Evolutionary conservation across 2,797 vertebrate species (phyloP).

Genomic region (Uromys caudimaculatus): DNA sequence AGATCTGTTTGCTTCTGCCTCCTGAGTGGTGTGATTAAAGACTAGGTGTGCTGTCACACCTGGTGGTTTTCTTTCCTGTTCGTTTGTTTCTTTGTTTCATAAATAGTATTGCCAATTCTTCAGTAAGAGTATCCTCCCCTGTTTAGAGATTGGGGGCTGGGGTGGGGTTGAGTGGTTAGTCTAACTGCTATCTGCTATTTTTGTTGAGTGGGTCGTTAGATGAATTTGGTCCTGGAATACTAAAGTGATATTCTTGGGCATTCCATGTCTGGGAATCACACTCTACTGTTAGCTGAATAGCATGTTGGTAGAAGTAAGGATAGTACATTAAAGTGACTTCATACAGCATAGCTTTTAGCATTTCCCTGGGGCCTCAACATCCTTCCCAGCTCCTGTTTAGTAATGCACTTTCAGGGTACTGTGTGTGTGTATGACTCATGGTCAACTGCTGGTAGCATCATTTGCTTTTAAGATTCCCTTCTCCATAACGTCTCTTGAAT

Average conservation of each 20-base stretch:
- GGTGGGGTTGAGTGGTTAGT: background rate
- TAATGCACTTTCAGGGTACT: background rate
- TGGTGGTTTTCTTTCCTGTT: background rate
- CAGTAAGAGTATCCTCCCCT: background rate
- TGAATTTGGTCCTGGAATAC: constrained; percentile 20
- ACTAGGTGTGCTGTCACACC: background rate
- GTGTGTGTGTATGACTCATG: background rate
- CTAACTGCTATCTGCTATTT: background rate
- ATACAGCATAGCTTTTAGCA: background rate
- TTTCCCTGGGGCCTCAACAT: background rate
- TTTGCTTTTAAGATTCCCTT: background rate
- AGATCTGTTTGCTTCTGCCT: background rate
- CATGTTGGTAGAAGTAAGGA: background rate
- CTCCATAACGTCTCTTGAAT: background rate
- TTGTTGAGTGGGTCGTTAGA: background rate
- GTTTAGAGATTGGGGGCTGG: background rate
- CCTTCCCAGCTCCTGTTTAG: background rate
- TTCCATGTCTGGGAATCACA: background rate
- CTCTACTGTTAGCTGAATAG: background rate
- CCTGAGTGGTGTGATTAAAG: background rate
- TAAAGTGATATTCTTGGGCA: constrained; percentile 6
- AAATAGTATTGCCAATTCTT: background rate
- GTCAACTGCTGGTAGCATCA: background rate
- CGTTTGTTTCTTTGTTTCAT: background rate
- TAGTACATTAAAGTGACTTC: constrained; percentile 41